A percentile compares a stretch with the other conserved stretches of the same genome.
Evolutionary conservation across 2,797 vertebrate genomes (phyloP).

Genomic region (Sebastes cheni): DNA sequence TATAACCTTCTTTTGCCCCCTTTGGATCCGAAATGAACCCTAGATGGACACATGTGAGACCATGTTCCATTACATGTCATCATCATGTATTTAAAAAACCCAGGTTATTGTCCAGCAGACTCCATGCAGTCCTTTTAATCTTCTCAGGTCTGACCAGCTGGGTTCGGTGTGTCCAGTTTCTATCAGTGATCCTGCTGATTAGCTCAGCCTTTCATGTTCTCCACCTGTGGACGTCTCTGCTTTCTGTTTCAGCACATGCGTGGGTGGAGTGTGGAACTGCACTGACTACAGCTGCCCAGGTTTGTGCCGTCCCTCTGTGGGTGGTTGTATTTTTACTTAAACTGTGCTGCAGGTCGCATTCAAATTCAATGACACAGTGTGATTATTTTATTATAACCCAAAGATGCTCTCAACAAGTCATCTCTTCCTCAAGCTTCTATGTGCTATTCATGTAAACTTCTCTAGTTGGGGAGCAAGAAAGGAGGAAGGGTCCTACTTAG

Average conservation of each 20-base stretch:
- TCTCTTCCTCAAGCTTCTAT: background rate
- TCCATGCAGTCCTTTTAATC: constrained; percentile 38
- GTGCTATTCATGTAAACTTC: background rate
- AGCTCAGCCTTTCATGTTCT: constrained; percentile 54
- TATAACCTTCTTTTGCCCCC: background rate
- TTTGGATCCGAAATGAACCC: background rate
- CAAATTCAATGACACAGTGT: background rate
- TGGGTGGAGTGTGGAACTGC: constrained; percentile 92
- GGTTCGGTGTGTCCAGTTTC: constrained; percentile 39
- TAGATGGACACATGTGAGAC: background rate
- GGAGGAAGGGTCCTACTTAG: background rate
- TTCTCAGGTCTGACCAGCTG: constrained; percentile 56
- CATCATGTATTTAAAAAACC: constrained; percentile 5
- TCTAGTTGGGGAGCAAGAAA: background rate
- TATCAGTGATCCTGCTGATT: constrained; percentile 53
- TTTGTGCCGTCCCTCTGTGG: constrained; percentile 59
- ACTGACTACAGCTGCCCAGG: constrained; percentile 91
- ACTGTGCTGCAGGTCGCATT: background rate
- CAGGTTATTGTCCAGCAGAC: constrained; percentile 8
- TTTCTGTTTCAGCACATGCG: constrained; percentile 88
- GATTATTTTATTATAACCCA: background rate
- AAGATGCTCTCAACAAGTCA: background rate
- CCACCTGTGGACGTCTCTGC: constrained; percentile 65
- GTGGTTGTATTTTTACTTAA: background rate
- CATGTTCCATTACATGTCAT: background rate